Evolutionary conservation across 2,888 invertebrate species (phyloP).

Genomic region (Acanthosepion esculentum): DNA sequence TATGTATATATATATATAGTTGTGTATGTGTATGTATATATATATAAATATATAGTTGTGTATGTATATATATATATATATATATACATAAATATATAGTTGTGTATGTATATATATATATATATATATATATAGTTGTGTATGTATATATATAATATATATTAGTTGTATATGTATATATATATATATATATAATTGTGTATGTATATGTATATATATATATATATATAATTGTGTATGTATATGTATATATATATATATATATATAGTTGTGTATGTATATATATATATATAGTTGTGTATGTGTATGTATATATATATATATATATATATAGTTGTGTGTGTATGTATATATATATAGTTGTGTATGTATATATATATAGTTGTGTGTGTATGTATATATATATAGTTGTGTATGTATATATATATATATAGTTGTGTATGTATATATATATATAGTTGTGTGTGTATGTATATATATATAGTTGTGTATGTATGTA

Average conservation of each 20-base stretch:
- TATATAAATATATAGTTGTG: too few relatives aligned
- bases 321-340: neutral
- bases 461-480: too few relatives aligned
- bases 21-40: neutral
- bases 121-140: neutral
- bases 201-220: neutral
- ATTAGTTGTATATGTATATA: too few relatives aligned
- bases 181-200: slow-evolving; percentile 33
- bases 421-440: neutral
- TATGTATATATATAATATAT: neutral
- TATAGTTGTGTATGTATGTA: neutral
- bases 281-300: neutral
- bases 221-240: neutral
- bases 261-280: neutral
- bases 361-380: neutral
- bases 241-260: neutral
- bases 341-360: neutral
- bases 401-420: neutral
- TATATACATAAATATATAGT: neutral
- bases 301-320: too few relatives aligned
- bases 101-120: neutral
- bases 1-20: neutral
- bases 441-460: slow-evolving; percentile 19
- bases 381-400: neutral
- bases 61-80: slow-evolving; percentile 5